phyloP scores from a whole-genome alignment of 2,888 invertebrate species.

The Quadriops clusia region DNA sequence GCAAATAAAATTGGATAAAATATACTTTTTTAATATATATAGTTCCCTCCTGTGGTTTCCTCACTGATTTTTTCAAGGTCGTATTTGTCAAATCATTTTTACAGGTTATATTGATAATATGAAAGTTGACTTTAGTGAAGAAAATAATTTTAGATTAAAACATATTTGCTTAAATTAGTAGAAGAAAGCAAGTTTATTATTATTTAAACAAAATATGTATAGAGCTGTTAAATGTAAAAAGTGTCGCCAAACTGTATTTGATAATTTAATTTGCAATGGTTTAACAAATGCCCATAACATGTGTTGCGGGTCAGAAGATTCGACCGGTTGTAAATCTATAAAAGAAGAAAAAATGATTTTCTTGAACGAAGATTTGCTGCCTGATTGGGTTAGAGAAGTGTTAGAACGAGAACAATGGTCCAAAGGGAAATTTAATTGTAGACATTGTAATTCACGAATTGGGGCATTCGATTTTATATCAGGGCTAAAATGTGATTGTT shows the following conservation, averaged over 20 bases:
- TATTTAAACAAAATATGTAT: too few relatives aligned
- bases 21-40: too few relatives aligned
- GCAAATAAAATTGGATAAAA: too few relatives aligned
- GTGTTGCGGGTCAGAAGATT: conserved; percentile 10
- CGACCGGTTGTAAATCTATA: conserved; percentile 19
- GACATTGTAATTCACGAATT: conserved; percentile 46
- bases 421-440: conserved; percentile 55
- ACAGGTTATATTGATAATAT: too few relatives aligned
- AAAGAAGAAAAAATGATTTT: conserved; percentile 36
- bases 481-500: conserved; percentile 51
- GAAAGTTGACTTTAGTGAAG: too few relatives aligned
- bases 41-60: too few relatives aligned
- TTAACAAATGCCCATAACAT: conserved; percentile 26
- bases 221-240: conserved; percentile 33
- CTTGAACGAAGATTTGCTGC: conserved; percentile 44
- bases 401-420: conserved; percentile 49
- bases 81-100: too few relatives aligned
- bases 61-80: too few relatives aligned
- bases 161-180: too few relatives aligned
- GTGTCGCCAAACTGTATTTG: conserved; percentile 26
- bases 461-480: conserved; percentile 57
- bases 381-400: conserved; percentile 43
- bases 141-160: too few relatives aligned
- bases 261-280: conserved; percentile 17
- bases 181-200: too few relatives aligned